Evolutionary conservation across 2,113 vertebrate genomes (phyloP).

Genomic region (Malaclemys terrapin): DNA sequence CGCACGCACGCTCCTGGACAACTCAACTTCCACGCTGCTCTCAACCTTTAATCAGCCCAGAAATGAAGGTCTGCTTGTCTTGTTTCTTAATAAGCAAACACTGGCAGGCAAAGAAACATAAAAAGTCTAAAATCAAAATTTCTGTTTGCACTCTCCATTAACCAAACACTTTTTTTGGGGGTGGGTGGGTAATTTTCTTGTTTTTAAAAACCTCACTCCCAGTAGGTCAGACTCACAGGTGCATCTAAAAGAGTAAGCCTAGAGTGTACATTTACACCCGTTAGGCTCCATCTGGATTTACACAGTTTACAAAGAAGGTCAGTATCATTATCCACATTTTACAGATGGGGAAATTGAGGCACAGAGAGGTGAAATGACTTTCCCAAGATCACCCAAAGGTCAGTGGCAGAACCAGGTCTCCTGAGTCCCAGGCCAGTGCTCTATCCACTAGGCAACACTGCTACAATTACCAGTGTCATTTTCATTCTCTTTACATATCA

Average conservation of each 20-base stretch:
- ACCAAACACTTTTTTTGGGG: no score
- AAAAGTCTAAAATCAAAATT: no score
- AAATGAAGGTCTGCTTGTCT: no score
- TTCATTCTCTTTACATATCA: neutral
- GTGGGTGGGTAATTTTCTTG: no score
- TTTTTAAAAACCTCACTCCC: no score
- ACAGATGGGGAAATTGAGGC: neutral
- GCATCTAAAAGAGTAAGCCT: neutral
- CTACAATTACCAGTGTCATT: neutral
- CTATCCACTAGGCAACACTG: neutral
- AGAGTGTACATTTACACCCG: neutral
- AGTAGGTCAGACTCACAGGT: no score
- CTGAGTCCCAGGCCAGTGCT: neutral
- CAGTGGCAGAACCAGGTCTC: neutral
- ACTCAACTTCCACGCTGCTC: no score
- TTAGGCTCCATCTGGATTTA: neutral
- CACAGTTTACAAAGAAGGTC: neutral
- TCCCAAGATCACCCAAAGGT: neutral
- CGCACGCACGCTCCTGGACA: no score
- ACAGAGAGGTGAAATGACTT: neutral
- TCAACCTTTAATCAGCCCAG: no score
- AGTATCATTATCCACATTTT: neutral
- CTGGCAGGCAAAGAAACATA: no score
- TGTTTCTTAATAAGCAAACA: no score
- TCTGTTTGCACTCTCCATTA: no score